Conservation (phyloP, 2,888 invertebrate species). For the Gortyna flavago region DNA sequence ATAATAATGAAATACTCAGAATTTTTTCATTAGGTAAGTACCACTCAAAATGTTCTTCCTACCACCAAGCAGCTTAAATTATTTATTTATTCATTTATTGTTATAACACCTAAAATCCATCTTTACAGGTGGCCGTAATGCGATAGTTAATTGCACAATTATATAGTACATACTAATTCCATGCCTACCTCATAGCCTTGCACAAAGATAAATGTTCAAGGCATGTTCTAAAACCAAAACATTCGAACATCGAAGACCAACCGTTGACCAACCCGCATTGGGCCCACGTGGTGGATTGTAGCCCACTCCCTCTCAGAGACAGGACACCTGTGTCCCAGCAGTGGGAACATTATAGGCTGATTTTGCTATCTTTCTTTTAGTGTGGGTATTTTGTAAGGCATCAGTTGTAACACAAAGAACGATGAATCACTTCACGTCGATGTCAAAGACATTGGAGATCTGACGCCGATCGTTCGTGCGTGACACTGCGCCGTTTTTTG, state of each 20-base stretch:
- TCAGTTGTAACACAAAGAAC: constrained; percentile 42
- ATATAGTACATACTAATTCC: background rate
- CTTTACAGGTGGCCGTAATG: too few relatives aligned
- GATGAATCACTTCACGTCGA: constrained; percentile 61
- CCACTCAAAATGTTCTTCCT: background rate
- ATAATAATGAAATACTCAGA: background rate
- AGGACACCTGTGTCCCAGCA: background rate
- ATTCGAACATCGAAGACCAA: background rate
- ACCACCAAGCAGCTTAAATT: background rate
- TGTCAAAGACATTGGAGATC: constrained; percentile 75
- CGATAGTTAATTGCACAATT: too few relatives aligned
- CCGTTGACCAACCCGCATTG: background rate
- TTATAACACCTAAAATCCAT: too few relatives aligned
- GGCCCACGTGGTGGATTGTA: background rate
- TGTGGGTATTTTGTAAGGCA: constrained; percentile 7
- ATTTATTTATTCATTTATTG: too few relatives aligned
- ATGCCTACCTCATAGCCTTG: too few relatives aligned
- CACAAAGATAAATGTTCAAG: too few relatives aligned
- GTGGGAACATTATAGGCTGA: background rate
- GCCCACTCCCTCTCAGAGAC: background rate
- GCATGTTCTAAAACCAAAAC: background rate
- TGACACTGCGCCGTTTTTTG: constrained; percentile 72
- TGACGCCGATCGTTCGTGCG: constrained; percentile 72
- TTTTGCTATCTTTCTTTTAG: background rate
- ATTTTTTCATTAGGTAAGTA: background rate